Evolutionary conservation across 2,888 invertebrate species (phyloP), one percentile per base, ranked within the genome.

Genomic region (Pachydiplax longipennis): DNA sequence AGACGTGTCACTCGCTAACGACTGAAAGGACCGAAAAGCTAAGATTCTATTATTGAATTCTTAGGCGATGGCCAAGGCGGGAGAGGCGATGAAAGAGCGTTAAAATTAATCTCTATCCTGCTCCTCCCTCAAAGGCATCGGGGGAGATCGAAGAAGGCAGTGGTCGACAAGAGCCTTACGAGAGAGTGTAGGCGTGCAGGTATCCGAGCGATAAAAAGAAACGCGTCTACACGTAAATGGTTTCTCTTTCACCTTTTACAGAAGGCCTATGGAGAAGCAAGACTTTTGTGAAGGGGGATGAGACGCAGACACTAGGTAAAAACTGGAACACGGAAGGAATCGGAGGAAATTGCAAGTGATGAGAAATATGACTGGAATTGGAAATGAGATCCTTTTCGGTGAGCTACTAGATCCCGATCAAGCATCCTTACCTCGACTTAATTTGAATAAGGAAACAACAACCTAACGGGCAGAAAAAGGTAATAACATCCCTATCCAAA

Each of bases 261-360:
- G 81, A 82, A 91, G 82, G 91, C 90, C 90, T 90, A 91, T 90
- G 81, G 90, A 83, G 90, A 81, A 44, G 91, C 35, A 61, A 90
- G 90, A 90, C 90, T 90, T 90, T 90, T 91, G 90, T 48, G 90
- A 35, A 12, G 10, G 61, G 22, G 61, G 87, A 87, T 15, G 13
- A 12, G 35, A 37, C 5, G 35, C n/a, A n/a, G n/a, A n/a, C n/a
- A n/a, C n/a, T n/a, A n/a, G n/a, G n/a, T n/a, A 15, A 87, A 58
- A 87, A 87, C 35, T 53, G 25, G 40, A 87, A 22, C 37, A 61
- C 65, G 87, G 37, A 65, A 61, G 31, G 65, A 44, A 37, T 37
- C 37, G 37, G 37, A 37, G 37, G 5, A 44, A 44, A 44, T 8
- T 18, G 18, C 18, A 53, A 18, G 53, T 53, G 15, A 73, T 31